These are phyloP conservation scores for Egretta garzetta DNA, from an alignment of 2,113 vertebrate genomes.

Conservation along the genomic window DNA sequence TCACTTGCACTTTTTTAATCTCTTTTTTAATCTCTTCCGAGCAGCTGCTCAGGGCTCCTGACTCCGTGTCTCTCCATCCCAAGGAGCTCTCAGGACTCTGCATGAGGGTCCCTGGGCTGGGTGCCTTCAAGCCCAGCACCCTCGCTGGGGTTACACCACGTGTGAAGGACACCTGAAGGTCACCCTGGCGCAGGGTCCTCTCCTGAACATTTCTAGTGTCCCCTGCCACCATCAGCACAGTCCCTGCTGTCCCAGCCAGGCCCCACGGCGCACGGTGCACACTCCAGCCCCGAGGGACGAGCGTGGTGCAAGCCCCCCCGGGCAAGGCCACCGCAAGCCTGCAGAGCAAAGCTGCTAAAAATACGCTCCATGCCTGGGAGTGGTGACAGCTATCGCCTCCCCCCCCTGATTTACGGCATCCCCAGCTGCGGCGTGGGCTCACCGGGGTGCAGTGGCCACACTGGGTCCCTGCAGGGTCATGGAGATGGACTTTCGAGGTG, in stretches of 20 bases:
- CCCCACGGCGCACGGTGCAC: rapidly evolving
- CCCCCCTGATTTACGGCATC: neutral
- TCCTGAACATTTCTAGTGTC: neutral
- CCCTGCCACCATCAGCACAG: neutral
- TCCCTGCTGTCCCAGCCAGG: rapidly evolving
- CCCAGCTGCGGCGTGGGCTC: neutral
- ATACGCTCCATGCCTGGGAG: neutral
- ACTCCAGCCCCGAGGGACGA: rapidly evolving
- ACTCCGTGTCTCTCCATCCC: too few relatives aligned
- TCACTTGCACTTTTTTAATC: neutral
- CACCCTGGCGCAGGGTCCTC: neutral
- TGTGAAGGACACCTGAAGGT: neutral
- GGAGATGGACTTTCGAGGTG: neutral
- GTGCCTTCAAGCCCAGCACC: neutral
- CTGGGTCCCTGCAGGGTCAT: neutral
- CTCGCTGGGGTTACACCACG: too few relatives aligned
- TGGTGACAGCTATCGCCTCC: neutral
- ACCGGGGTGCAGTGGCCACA: rapidly evolving
- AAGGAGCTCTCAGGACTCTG: neutral
- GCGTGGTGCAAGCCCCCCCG: neutral
- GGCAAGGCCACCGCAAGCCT: neutral
- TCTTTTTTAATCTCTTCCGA: neutral
- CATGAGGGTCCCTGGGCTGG: rapidly evolving
- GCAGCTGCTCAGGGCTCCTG: neutral
- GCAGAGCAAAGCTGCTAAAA: neutral